A percentile compares a stretch with the other conserved stretches of the same genome.
phyloP scores from a whole-genome alignment of 2,113 vertebrate species.

The Psittacula cyanocephala region DNA sequence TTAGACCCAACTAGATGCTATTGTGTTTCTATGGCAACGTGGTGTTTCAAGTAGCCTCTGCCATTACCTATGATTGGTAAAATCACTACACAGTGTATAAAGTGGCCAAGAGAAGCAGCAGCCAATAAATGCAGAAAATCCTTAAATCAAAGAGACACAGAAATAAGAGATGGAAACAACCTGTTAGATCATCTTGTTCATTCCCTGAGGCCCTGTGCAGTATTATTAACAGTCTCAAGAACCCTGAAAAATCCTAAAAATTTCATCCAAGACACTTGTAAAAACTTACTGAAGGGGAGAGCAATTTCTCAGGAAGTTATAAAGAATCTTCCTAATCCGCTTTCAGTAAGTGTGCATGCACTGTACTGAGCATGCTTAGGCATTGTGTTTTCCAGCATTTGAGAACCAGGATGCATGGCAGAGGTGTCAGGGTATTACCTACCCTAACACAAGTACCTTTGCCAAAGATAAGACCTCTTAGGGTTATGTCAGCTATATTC shows the following conservation, averaged over 20 bases:
- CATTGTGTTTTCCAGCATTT: neutral
- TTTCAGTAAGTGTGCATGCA: neutral
- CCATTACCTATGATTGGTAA: constrained; percentile 29
- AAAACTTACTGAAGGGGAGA: constrained; percentile 30
- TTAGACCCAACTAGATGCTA: constrained; percentile 38
- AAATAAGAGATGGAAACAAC: constrained; percentile 48
- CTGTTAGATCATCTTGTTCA: constrained; percentile 15
- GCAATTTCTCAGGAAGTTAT: constrained; percentile 24
- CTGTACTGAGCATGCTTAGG: neutral
- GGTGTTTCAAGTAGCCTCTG: constrained; percentile 13
- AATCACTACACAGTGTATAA: constrained; percentile 1
- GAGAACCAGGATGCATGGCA: neutral
- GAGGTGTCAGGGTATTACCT: neutral
- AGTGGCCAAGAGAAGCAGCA: constrained; percentile 44
- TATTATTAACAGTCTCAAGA: constrained; percentile 33
- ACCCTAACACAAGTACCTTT: neutral
- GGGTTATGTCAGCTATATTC: neutral
- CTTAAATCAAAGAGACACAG: constrained; percentile 52
- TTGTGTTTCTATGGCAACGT: constrained; percentile 54
- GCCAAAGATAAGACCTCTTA: neutral
- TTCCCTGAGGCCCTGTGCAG: neutral
- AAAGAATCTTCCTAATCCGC: neutral
- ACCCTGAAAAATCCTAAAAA: constrained; percentile 47
- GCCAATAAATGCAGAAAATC: constrained; percentile 56
- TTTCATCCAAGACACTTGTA: constrained; percentile 8